A percentile compares a stretch with the other conserved stretches of the same genome.
These are phyloP conservation scores for Heterodera carotae DNA, from an alignment of 1,140 invertebrate species.

Conservation along the genomic window DNA sequence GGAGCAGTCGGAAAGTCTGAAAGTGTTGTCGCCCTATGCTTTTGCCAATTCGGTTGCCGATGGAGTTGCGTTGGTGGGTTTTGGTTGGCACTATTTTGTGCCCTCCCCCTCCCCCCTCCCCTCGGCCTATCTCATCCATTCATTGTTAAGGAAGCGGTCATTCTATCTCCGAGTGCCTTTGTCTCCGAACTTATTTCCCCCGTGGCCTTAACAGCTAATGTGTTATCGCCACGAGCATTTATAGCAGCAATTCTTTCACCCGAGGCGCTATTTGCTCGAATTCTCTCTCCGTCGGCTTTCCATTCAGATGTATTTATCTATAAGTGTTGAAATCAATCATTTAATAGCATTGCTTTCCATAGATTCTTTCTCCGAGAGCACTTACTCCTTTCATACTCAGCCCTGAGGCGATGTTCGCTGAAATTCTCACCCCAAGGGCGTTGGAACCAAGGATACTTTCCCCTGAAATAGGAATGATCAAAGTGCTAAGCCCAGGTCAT, in stretches of 20 bases:
- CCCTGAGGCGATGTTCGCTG: constrained; percentile 33
- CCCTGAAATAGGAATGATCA: constrained; percentile 32
- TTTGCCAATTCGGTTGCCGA: constrained; percentile 30
- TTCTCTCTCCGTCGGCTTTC: constrained; percentile 35
- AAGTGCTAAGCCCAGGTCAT: constrained; percentile 34
- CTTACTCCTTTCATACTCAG: constrained; percentile 50
- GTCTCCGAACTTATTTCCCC: constrained; percentile 27
- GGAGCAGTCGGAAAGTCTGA: constrained; percentile 3
- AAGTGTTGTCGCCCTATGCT: constrained; percentile 19
- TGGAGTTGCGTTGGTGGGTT: constrained; percentile 24
- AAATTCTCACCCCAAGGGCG: constrained; percentile 33
- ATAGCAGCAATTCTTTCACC: constrained; percentile 36
- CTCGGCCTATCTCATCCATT: background rate
- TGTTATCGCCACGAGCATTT: constrained; percentile 39
- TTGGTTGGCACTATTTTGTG: background rate
- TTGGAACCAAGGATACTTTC: constrained; percentile 26
- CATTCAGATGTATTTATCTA: constrained; percentile 12
- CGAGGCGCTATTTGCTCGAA: constrained; percentile 27
- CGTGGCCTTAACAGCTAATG: constrained; percentile 27
- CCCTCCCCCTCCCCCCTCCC: too few relatives aligned
- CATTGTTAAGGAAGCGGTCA: background rate
- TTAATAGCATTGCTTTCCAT: background rate
- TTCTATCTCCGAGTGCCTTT: constrained; percentile 38
- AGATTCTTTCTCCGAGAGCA: constrained; percentile 51
- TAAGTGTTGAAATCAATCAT: background rate